A percentile compares a stretch with the other conserved stretches of the same genome.
These are phyloP conservation scores for Potamarius usumacintae DNA, from an alignment of 2,113 vertebrate species.

Conservation along the genomic window DNA sequence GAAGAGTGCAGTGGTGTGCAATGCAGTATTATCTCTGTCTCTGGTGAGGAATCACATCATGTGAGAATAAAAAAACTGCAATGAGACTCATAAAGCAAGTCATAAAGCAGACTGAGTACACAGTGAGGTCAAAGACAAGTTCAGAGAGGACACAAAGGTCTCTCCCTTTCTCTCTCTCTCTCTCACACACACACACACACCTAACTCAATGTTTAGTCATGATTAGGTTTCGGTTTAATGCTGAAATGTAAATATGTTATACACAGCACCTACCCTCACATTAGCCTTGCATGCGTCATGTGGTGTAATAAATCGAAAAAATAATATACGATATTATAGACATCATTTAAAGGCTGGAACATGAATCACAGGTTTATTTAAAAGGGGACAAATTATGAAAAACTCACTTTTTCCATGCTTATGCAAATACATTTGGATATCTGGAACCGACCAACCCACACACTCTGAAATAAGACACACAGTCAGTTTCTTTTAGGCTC, in stretches of 20 bases:
- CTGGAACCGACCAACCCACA: no score
- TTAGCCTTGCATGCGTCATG: not conserved
- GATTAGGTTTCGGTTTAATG: not conserved
- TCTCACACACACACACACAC: not conserved
- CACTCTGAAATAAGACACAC: no score
- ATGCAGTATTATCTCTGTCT: slow-evolving; percentile 68
- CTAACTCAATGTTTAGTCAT: not conserved
- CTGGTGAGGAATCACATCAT: slow-evolving; percentile 65
- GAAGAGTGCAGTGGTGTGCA: slow-evolving; percentile 57
- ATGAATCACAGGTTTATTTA: not conserved
- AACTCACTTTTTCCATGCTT: no score
- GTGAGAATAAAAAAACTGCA: not conserved
- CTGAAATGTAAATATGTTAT: not conserved
- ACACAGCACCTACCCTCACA: not conserved
- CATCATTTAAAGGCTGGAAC: not conserved
- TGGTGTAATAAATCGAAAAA: not conserved
- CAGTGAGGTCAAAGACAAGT: not conserved
- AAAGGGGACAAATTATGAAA: no score
- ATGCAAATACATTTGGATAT: no score
- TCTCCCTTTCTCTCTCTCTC: no score
- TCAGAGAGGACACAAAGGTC: not conserved
- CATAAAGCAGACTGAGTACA: not conserved
- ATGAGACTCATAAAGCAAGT: not conserved
- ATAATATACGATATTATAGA: not conserved
- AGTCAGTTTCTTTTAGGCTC: no score